Evolutionary conservation across 1,140 invertebrate genomes (phyloP).

Genomic region (Eufriesea mexicana): DNA sequence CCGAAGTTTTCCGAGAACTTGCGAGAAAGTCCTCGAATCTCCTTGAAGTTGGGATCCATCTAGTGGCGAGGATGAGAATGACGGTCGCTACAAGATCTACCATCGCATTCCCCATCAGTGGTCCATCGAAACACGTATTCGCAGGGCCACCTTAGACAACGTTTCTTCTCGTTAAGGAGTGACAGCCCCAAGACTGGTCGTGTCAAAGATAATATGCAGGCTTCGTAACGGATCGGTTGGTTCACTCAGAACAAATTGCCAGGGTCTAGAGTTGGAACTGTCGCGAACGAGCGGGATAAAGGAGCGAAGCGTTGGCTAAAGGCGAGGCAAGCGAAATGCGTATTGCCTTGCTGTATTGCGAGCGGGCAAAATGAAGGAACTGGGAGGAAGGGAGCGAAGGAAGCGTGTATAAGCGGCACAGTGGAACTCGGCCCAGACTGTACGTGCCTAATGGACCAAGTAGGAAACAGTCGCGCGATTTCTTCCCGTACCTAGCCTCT

Average conservation of each 20-base stretch:
- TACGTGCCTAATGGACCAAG: slow-evolving; percentile 40
- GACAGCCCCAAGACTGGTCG: too few relatives aligned
- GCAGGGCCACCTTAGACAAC: too few relatives aligned
- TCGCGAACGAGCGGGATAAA: background rate
- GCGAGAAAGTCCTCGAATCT: too few relatives aligned
- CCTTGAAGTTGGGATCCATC: too few relatives aligned
- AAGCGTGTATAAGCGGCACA: slow-evolving; percentile 6
- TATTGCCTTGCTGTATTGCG: slow-evolving; percentile 3
- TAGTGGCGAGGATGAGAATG: too few relatives aligned
- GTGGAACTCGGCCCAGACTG: background rate
- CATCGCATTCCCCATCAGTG: too few relatives aligned
- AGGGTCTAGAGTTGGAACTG: background rate
- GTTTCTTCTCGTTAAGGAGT: too few relatives aligned
- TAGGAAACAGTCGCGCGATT: slow-evolving; percentile 17
- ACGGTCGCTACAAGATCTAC: too few relatives aligned
- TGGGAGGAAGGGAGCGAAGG: background rate
- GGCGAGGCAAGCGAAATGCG: background rate
- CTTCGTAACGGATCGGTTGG: background rate
- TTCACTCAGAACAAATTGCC: slow-evolving; percentile 34
- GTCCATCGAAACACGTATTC: background rate
- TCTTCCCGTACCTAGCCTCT: background rate
- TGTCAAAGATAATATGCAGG: background rate
- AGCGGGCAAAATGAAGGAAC: slow-evolving; percentile 6
- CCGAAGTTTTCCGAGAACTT: too few relatives aligned
- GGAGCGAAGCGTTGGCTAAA: background rate